Evolutionary conservation across 1,140 invertebrate species (phyloP), one percentile per base, ranked within the genome.

Genomic region (Zaprionus camerounensis): DNA sequence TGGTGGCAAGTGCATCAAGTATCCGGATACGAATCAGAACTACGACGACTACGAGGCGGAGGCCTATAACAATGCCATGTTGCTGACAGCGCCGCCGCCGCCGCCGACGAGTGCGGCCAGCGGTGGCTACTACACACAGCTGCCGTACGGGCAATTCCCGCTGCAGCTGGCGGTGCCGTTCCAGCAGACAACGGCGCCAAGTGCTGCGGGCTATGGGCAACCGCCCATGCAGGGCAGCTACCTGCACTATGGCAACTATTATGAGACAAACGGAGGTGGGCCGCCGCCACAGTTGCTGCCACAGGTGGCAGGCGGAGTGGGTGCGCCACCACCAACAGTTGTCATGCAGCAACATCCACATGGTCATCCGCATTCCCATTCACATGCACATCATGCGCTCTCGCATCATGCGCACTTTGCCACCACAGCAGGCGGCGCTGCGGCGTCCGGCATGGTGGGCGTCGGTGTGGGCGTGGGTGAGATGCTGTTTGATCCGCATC

Each of bases 1-100:
- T 53, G 55, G 73, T 31, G 5, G 94, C 95, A 95, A 96, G 82
- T 96, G 96, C 84, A 91, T 95, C 61, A 96, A 96, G 73, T 95
- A 95, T 76, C 94, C 93, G 24, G 81, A 94, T 41, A 92, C 91
- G n/a, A 93, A 93, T 78, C 92, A 90, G 31, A 92, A 94, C 65
- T 91, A 92, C 26, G 93, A 93, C 56, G 92, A 93, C n/a, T 94
- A 94, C 71, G 94, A 95, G 78, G 93, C 94, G 76, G 94, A 95
- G 68, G 82, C 85, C 56, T 94, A 94, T 70, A 94, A 94, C 74
- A 94, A 94, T 81, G 93, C 91, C 71, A 86, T 92, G 94, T 77
- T 88, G 56, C 56, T 91, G 34, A 77, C 87, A 38, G 62, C 67
- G 9, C 80, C 76, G 24, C 59, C 31, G 9, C 31, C 31, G 28